These are phyloP conservation scores for Leptinotarsa juncta DNA, from an alignment of 2,888 invertebrate species.

Conservation along the genomic window DNA sequence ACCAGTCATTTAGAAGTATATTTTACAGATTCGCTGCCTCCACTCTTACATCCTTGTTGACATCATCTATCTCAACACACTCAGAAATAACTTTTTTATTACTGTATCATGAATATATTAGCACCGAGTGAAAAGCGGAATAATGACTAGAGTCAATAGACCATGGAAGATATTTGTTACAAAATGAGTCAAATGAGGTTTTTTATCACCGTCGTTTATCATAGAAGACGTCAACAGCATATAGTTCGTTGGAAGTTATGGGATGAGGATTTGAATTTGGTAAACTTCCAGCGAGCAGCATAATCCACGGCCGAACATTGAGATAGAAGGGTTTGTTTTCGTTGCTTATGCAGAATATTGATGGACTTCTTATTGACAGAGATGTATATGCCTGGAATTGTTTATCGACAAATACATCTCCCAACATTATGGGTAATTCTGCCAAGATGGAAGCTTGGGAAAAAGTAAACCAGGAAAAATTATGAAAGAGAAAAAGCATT, in stretches of 20 bases:
- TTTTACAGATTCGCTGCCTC: constrained; percentile 20
- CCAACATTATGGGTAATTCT: background rate
- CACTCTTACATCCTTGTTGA: constrained; percentile 1
- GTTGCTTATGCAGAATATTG: constrained; percentile 2
- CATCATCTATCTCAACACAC: constrained; percentile 14
- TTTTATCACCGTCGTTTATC: constrained; percentile 9
- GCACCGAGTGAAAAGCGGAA: constrained; percentile 12
- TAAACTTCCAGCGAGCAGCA: background rate
- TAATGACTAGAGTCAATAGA: constrained; percentile 2
- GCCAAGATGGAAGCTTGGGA: no score
- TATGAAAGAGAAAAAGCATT: no score
- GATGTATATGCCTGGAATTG: background rate
- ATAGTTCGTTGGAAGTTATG: constrained; percentile 12
- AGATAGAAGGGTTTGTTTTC: constrained; percentile 6
- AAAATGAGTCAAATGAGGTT: constrained; percentile 6
- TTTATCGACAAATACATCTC: background rate
- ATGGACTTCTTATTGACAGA: background rate
- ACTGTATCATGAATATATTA: constrained; percentile 20
- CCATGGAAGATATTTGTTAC: constrained; percentile 15
- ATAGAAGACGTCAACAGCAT: constrained; percentile 16
- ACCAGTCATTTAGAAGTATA: constrained; percentile 48
- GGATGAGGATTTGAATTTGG: constrained; percentile 12
- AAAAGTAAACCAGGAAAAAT: no score
- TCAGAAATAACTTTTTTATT: constrained; percentile 10
- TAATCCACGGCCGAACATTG: background rate